phyloP scores from a whole-genome alignment of 2,797 vertebrate genomes.

The Alectoris magna region DNA sequence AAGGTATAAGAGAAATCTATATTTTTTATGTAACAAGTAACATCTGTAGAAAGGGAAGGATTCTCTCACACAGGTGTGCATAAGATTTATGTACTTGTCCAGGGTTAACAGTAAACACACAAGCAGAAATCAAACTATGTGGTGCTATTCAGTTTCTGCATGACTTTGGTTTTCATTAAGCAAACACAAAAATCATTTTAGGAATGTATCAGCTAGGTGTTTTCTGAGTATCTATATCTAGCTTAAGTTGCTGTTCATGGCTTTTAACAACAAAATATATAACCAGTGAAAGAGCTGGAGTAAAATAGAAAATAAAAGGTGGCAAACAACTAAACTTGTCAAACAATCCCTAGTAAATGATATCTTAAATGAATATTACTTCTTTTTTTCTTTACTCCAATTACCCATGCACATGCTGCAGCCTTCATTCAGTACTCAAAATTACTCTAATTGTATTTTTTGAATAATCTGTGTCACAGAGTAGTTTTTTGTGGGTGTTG shows the following conservation, averaged over 20 bases:
- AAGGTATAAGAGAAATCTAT: background rate
- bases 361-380: background rate
- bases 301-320: slow-evolving; percentile 6
- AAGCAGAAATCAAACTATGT: background rate
- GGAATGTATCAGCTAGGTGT: background rate
- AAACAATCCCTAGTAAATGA: background rate
- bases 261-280: background rate
- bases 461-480: background rate
- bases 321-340: background rate
- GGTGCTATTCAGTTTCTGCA: background rate
- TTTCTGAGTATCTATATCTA: background rate
- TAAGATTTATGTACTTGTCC: background rate
- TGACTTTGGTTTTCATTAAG: background rate
- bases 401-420: background rate
- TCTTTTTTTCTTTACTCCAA: background rate
- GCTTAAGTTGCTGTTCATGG: background rate
- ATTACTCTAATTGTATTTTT: background rate
- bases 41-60: background rate
- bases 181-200: background rate
- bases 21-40: background rate
- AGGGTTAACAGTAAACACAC: background rate
- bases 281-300: background rate
- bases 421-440: background rate
- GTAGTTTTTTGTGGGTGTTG: background rate
- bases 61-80: background rate